phyloP scores from a whole-genome alignment of 23 tunicate genomes.

The Trididemnum miniatum region DNA sequence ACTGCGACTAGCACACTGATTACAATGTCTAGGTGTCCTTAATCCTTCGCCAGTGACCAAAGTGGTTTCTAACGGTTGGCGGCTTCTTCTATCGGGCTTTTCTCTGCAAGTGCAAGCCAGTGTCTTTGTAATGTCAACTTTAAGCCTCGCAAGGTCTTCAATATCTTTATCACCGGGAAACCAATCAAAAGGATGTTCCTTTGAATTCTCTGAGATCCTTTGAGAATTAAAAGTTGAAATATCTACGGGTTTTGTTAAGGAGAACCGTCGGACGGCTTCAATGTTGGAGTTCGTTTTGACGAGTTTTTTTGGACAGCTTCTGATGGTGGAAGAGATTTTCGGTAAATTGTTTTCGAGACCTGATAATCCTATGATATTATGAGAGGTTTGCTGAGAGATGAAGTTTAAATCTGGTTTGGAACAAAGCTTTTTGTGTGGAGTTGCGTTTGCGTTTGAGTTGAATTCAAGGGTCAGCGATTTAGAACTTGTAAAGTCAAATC shows the following conservation, averaged over 20 bases:
- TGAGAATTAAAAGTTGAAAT: background rate
- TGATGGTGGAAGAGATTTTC: background rate
- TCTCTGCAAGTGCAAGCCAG: background rate
- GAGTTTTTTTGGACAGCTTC: background rate
- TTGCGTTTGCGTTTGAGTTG: slow-evolving; percentile 51
- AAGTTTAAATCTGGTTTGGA: background rate
- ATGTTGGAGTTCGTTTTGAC: background rate
- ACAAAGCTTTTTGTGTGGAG: background rate
- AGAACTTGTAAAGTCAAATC: background rate
- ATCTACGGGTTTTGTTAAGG: background rate
- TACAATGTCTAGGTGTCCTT: too few relatives aligned
- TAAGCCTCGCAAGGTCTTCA: slow-evolving; percentile 2
- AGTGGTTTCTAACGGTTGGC: background rate
- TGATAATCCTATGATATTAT: background rate
- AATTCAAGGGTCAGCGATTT: background rate
- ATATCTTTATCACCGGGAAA: slow-evolving; percentile 12
- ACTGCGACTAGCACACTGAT: too few relatives aligned
- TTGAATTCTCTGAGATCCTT: background rate
- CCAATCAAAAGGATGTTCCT: background rate
- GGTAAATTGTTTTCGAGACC: background rate
- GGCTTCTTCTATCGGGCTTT: background rate
- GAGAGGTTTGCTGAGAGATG: background rate
- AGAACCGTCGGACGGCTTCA: background rate
- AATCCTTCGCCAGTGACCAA: background rate
- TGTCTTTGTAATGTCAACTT: background rate